Evolutionary conservation across 35 echinoderm and acorn worm species (phyloP).

Genomic region (Amphiura filiformis): DNA sequence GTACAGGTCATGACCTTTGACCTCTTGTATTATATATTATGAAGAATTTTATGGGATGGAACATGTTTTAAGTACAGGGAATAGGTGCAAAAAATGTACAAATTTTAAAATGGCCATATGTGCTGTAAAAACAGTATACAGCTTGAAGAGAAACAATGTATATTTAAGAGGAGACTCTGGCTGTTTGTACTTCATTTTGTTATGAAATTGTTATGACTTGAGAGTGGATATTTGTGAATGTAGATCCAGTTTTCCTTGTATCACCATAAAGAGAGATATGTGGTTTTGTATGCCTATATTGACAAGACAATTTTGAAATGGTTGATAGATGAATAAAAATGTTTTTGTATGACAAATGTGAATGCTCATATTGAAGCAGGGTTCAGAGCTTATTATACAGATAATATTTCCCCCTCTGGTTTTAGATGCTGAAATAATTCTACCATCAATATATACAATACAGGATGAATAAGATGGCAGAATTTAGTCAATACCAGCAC

Average conservation of each 20-base stretch:
- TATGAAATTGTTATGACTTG: background rate
- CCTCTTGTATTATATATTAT: conserved; percentile 9
- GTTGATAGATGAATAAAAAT: background rate
- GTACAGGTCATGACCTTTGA: background rate
- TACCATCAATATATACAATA: too few species aligned
- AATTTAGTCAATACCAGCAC: too few species aligned
- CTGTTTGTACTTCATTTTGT: background rate
- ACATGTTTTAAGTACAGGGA: conserved; percentile 2
- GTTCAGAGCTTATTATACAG: background rate
- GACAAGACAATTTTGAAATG: background rate
- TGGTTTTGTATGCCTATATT: background rate
- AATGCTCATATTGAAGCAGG: background rate
- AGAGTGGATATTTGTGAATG: background rate
- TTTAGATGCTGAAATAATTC: too few species aligned
- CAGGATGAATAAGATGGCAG: too few species aligned
- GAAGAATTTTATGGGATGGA: background rate
- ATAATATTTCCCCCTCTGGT: background rate
- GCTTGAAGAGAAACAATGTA: background rate
- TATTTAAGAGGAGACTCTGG: background rate
- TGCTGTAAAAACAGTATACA: conserved; percentile 3
- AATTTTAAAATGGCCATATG: background rate
- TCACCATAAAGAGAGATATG: background rate
- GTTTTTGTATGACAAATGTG: background rate
- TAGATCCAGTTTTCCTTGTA: background rate
- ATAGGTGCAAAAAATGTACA: conserved; percentile 3